Conservation (phyloP, 2,113 vertebrate species). For the Dromas ardeola region DNA sequence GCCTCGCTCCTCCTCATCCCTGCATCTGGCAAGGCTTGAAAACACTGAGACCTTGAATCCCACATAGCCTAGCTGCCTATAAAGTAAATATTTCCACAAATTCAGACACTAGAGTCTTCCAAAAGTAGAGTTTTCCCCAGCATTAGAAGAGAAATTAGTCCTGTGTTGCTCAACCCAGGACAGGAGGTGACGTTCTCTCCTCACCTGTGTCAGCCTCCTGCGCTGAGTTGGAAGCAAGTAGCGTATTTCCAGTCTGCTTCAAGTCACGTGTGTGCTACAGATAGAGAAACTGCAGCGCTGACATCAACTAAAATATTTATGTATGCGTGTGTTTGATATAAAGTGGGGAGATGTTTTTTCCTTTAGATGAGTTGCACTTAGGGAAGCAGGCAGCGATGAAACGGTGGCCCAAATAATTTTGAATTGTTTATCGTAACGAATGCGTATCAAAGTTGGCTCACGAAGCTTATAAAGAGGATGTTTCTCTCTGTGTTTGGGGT, state of each 20-base stretch:
- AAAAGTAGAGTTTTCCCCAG: too few relatives aligned
- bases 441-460: not conserved
- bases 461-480: not conserved
- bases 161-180: too few relatives aligned
- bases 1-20: too few relatives aligned
- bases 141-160: too few relatives aligned
- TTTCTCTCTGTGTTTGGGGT: not conserved
- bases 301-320: not conserved
- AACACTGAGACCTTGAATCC: too few relatives aligned
- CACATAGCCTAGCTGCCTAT: too few relatives aligned
- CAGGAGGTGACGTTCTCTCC: not conserved
- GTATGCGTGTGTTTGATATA: accelerated
- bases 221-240: not conserved
- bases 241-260: not conserved
- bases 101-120: too few relatives aligned
- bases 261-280: not conserved
- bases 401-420: not conserved
- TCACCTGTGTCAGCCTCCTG: not conserved
- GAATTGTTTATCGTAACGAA: not conserved
- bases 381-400: not conserved
- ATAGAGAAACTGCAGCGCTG: not conserved
- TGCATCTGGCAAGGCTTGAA: too few relatives aligned
- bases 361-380: not conserved
- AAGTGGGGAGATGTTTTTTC: not conserved
- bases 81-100: too few relatives aligned